These are phyloP conservation scores for Scortum barcoo DNA, from an alignment of 2,113 vertebrate species.

Conservation along the genomic window DNA sequence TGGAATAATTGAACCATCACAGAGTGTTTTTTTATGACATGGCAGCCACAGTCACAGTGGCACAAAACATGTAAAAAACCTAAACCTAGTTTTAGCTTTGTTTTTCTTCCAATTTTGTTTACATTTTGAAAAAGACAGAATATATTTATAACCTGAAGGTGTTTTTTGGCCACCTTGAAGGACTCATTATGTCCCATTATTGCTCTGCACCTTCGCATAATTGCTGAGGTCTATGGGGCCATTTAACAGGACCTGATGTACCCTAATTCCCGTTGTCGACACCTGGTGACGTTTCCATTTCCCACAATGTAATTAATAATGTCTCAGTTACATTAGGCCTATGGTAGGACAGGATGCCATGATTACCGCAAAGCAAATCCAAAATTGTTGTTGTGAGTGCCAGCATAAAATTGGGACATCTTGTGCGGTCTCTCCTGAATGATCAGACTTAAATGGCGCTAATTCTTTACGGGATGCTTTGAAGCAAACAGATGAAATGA, in stretches of 20 bases:
- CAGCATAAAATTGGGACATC: background rate
- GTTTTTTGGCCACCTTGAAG: background rate
- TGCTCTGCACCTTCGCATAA: slow-evolving; percentile 11
- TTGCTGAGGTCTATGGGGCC: background rate
- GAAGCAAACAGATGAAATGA: slow-evolving; percentile 9
- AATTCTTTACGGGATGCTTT: background rate
- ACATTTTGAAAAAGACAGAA: background rate
- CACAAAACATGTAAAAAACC: background rate
- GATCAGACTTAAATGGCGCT: background rate
- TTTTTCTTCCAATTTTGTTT: background rate
- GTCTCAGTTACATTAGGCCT: background rate
- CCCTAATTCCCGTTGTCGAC: background rate
- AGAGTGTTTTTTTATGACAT: background rate
- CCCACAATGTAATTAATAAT: slow-evolving; percentile 4
- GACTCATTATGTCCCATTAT: background rate
- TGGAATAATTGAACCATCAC: background rate
- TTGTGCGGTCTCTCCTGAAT: background rate
- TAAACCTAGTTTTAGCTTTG: too few relatives aligned
- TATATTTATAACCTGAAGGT: background rate
- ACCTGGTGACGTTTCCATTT: background rate
- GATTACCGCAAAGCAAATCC: background rate
- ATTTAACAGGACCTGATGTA: background rate
- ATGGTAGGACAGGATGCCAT: background rate
- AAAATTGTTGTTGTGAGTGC: background rate
- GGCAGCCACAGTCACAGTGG: background rate